Base-by-base conservation (phyloP, 2,113 vertebrate genomes). In the Caranx ignobilis region DNA sequence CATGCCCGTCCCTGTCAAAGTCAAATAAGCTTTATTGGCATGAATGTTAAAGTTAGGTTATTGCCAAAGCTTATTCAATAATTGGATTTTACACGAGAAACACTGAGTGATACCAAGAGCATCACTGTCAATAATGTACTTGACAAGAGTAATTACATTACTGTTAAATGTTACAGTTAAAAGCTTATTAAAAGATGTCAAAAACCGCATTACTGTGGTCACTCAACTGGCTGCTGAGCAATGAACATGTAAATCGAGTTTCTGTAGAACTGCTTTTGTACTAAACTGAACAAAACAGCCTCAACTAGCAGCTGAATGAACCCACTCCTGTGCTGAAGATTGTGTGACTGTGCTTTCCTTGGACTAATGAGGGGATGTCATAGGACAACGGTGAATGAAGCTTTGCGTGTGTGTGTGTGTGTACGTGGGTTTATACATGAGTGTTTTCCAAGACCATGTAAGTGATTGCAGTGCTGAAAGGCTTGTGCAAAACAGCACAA, bases 361-460 rank as follows among this genome's bases (percentile, higher is more conserved):
- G 83, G 77, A 77, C 86, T 80, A 84, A 81, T 83, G 57, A 76
- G 39, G 47, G 32, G 21, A 32, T 83, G 74, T 71, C 75, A 87
- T 77, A 80, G 69, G 65, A 55, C 19, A 54, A 7, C 1, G 2
- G 39, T 60, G 54, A 82, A 13, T 50, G 57, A 64, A 19, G 21
- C 69, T 79, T 7, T 45, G 45, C 47, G 15, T 45, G 59, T 57
- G 66, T 59, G 52, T 73, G 64, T 77, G 62, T 65, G 50, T 67
- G 50, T 69, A 78, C 48, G 15, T 67, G 47, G 47, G 57, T 57
- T 16, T 41, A 7, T 21, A 11, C 26, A 39, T 18, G 60, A 65
- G 32, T 64, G 76, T 45, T 75, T 80, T 81, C 45, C 48, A 66
- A 67, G 61, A 52, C 70, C 61, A n/a, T 50, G 34, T 64, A 35